Evolutionary conservation across 2,113 vertebrate genomes (phyloP), one percentile per base, ranked within the genome.

Genomic region (Clarias macrocephalus): DNA sequence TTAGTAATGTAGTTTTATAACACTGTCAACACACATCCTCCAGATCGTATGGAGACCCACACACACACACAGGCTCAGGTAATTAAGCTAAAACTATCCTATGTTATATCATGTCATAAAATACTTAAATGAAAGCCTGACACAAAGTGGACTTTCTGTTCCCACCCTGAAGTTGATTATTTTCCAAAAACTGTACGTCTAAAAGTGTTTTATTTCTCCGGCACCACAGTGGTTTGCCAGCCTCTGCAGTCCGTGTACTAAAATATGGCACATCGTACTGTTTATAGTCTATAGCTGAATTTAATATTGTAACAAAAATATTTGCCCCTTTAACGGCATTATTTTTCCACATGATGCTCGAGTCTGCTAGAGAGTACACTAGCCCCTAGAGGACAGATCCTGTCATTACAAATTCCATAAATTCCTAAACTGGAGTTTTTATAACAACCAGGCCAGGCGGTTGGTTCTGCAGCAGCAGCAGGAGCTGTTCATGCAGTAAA

Each of bases 1-100:
- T 72, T 85, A 89, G n/a, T 89, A 80, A 89, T 81, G 81, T 75
- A 73, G 62, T 86, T 86, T 72, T 83, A 80, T 76, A 87, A 82
- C 59, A 48, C 16, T 75, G 84, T 83, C 57, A 83, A 79, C 73
- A 87, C 73, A 70, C 25, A 60, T 75, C 57, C 16, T 33, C 56
- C 86, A 80, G 15, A 60, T 21, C 54, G 52, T 72, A 18, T 18
- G 23, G 19, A 0, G 25, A 76, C 28, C 16, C 66, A 30, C 19
- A 9, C 42, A 82, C 82, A 68, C 15, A 37, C 15, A 72, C 66
- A 48, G 1, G 23, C 48, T 12, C 37, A n/a, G 42, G 25, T 56
- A 15, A 19, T 37, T 12, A n/a, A 54, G 42, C 75, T 52, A 80
- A 56, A 80, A 68, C 48, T 54, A 76, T 16, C 2, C 23, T 16